A percentile compares a stretch with the other conserved stretches of the same genome.
Conservation (phyloP, 2,113 vertebrate species). For the Chlorodrepanis virens region DNA sequence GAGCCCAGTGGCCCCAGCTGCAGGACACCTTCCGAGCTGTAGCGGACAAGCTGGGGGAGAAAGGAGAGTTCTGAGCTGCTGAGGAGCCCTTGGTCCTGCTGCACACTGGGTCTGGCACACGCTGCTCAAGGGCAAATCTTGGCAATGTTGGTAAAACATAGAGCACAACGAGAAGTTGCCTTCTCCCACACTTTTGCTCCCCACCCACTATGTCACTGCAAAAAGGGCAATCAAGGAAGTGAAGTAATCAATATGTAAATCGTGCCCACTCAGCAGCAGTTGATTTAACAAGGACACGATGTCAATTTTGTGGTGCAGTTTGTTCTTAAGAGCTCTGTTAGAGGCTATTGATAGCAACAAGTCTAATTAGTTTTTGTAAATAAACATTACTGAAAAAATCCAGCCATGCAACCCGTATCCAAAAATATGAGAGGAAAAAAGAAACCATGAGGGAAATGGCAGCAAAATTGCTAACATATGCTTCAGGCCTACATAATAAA, state of each 20-base stretch:
- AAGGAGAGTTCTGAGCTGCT: not conserved
- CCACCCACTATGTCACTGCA: not conserved
- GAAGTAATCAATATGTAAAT: constrained; percentile 57
- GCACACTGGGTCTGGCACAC: accelerated
- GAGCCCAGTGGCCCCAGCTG: constrained; percentile 95
- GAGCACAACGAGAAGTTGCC: not conserved
- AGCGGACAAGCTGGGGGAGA: constrained; percentile 83
- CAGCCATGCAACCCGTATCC: not conserved
- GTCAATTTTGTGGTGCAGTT: constrained; percentile 26
- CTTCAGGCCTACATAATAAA: not conserved
- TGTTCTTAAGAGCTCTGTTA: constrained; percentile 35
- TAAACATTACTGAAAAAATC: constrained; percentile 13
- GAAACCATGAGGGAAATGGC: not conserved
- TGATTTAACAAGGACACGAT: constrained; percentile 34
- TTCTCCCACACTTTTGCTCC: not conserved
- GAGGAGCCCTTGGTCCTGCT: not conserved
- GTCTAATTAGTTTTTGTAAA: constrained; percentile 49
- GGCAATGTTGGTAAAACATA: not conserved
- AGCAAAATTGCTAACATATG: not conserved
- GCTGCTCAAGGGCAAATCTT: accelerated
- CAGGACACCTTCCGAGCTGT: constrained; percentile 89
- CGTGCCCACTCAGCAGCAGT: constrained; percentile 13
- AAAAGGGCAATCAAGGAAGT: constrained; percentile 42
- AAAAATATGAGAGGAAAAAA: not conserved
- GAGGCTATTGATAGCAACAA: constrained; percentile 51